Evolutionary conservation across 2,797 vertebrate genomes (phyloP), one percentile per base, ranked within the genome.

Genomic region (Petrocephalus schoutedeni): DNA sequence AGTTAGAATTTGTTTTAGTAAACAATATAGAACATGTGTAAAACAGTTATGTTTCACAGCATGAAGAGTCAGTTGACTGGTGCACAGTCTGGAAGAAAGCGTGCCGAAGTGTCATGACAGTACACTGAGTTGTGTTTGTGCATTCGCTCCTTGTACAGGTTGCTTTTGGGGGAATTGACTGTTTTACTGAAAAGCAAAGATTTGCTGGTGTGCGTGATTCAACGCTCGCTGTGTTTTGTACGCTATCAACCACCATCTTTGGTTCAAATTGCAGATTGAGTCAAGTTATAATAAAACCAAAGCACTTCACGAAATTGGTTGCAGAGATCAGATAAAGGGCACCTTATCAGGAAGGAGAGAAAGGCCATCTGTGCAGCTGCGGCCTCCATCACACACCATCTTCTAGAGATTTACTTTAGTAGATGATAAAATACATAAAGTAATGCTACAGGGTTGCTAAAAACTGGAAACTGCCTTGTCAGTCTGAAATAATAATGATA

Each of bases 181-280:
- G 4, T 61, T 87, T 54, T 10, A 45, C 86, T 57, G 14, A 58
- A 4, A 45, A 16, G 4, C 10, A 16, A 58, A 10, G 2, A 57
- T 41, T 59, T 56, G 16, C 6, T 41, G 49, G 56, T 45, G 23
- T 23, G 4, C 45, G 54, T 16, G 14, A 58, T 36, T 28, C n/a
- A 10, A 2, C 53, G 32, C 8, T 86, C 59, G 32, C 91, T 32
- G 49, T 59, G 88, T 56, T 89, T 49, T 23, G 71, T 86, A 64
- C 67, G 89, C 87, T 89, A 92, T 94, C 92, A 57, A 58, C 6
- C 90, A 89, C 92, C 0, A 93, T 93, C 92, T 91, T 71, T 58
- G 19, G 3, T 49, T 90, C 80, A 16, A 36, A 41, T 86, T 87
- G 88, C 74, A 21, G 1, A 86, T 45, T 87, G 88, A 91, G 90